Percentiles rank a stretch among this genome's conserved stretches.
These are phyloP conservation scores for Epizoanthus stellaris DNA, from an alignment of 92 coral and sea anemone species.

Conservation along the genomic window DNA sequence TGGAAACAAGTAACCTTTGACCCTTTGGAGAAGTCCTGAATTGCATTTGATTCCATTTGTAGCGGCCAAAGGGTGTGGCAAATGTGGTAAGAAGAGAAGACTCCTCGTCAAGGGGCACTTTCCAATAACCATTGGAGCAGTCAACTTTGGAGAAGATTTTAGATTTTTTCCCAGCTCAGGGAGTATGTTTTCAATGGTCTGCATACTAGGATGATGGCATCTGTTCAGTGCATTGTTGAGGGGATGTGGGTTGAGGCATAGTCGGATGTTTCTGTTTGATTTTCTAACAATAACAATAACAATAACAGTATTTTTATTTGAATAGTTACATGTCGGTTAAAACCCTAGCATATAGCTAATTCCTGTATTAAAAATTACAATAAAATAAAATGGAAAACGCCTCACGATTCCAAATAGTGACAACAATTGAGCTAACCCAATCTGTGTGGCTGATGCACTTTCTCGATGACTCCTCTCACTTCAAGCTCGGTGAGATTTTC, in stretches of 20 bases:
- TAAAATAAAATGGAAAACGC: too few relatives aligned
- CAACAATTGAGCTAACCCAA: too few relatives aligned
- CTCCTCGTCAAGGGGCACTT: slow-evolving; percentile 16
- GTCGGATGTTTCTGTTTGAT: neutral
- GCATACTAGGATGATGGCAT: slow-evolving; percentile 40
- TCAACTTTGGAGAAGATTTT: slow-evolving; percentile 48
- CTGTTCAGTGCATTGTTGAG: slow-evolving; percentile 48
- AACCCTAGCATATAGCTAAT: too few relatives aligned
- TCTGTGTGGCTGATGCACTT: neutral
- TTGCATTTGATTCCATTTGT: slow-evolving; percentile 37
- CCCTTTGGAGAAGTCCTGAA: slow-evolving; percentile 10
- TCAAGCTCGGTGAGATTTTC: too few relatives aligned
- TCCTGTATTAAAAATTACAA: too few relatives aligned
- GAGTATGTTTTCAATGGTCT: slow-evolving; percentile 39
- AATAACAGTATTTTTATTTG: neutral
- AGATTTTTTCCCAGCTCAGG: slow-evolving; percentile 38
- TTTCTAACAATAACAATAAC: neutral
- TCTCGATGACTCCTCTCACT: neutral
- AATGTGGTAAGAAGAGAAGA: slow-evolving; percentile 26
- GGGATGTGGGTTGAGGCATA: slow-evolving; percentile 47
- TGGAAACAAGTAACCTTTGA: too few relatives aligned
- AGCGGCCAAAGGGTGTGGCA: slow-evolving; percentile 44
- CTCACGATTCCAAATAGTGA: too few relatives aligned
- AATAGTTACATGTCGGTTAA: too few relatives aligned
- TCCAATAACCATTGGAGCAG: slow-evolving; percentile 50